Base-by-base conservation (phyloP, 1,140 invertebrate species). In the Caerostris darwini region DNA sequence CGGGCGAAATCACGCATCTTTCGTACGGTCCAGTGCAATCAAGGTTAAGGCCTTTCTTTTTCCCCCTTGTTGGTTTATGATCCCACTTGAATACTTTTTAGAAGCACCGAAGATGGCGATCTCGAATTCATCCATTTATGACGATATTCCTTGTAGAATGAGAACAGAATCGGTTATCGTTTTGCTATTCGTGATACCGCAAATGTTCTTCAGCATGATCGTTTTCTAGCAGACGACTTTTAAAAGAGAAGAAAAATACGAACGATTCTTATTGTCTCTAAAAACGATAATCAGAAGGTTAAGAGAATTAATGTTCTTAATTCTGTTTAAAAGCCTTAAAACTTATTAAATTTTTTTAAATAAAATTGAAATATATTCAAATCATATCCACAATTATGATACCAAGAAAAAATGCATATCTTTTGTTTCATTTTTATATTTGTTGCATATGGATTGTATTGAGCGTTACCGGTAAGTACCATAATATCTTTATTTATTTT, bases 71-170 rank as follows among this genome's bases (percentile, higher is more conserved):
- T 90, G 69, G 34, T 90, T 90, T 90, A 90, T 59, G 50, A 90
- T 50, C 64, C 14, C 19, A 58, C 85, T 59, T 34, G 85, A 87
- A 87, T 50, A 59, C 19, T 50, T 83, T 59, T 87, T 19, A 87
- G 58, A 59, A 61, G 10, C 58, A 61, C 34, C 50, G 58, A 69
- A 89, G 64, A 89, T 53, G 19, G 12, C 57, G 87, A 56, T 64
- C 86, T 19, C 57, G 61, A 58, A 92, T 34, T 85, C 90, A 92
- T n/a, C 90, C 81, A 85, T 50, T 92, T 92, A 59, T 92, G 82
- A 92, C 90, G 90, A 92, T 92, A 92, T 92, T 92, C 90, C 54
- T 53, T 57, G 34, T 59, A 85, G 82, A 92, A 92, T 85, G 81
- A 67, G 90, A 92, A 92, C 90, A 53, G 81, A 57, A 85, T 61